Percentiles rank a stretch among this genome's conserved stretches.
These are phyloP conservation scores for Thripadectes ignobilis DNA, from an alignment of 2,797 vertebrate species.

Conservation along the genomic window DNA sequence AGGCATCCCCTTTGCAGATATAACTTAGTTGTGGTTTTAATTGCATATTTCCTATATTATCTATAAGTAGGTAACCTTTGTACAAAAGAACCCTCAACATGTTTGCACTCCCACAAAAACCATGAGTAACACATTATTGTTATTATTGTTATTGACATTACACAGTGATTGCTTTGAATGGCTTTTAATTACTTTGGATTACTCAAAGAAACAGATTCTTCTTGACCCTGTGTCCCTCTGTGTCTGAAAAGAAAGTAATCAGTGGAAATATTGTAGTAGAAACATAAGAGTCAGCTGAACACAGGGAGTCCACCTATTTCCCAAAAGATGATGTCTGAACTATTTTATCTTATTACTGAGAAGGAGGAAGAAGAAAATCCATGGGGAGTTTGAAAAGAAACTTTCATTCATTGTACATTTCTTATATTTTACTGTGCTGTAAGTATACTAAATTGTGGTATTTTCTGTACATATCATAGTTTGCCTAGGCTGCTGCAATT, in stretches of 20 bases:
- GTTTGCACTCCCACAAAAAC: not conserved
- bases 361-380: not conserved
- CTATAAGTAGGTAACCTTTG: not conserved
- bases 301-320: not conserved
- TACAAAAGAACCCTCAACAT: not conserved
- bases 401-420: not conserved
- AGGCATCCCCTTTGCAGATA: slow-evolving; percentile 45
- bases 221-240: not conserved
- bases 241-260: not conserved
- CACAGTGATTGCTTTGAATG: not conserved
- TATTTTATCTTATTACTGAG: not conserved
- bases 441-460: not conserved
- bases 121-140: not conserved
- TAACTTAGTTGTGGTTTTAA: slow-evolving; percentile 41
- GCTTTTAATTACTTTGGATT: not conserved
- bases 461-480: not conserved
- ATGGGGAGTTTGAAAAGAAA: not conserved
- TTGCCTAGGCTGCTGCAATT: not conserved
- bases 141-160: not conserved
- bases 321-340: not conserved
- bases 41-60: not conserved
- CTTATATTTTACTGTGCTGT: not conserved
- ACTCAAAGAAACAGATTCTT: not conserved
- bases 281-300: not conserved
- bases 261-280: not conserved